Percentiles rank a stretch among this genome's conserved stretches.
Evolutionary conservation across 1,140 invertebrate genomes (phyloP).

Genomic region (Idris sp.): DNA sequence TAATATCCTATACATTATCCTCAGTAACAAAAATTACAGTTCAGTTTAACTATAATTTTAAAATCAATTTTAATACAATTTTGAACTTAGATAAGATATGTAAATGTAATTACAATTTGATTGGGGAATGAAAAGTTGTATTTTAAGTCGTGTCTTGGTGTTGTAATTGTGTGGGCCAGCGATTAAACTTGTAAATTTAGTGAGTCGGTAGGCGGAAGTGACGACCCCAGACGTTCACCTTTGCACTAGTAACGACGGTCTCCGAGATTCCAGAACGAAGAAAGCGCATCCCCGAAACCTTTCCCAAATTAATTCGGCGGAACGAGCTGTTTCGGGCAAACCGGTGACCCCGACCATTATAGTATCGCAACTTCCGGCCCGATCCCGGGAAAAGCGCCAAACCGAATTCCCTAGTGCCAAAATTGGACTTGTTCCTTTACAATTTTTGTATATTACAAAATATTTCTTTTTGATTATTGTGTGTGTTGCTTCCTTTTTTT

Average conservation of each 20-base stretch:
- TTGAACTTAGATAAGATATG: too few relatives aligned
- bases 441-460: too few relatives aligned
- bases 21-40: too few relatives aligned
- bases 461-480: too few relatives aligned
- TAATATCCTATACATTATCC: too few relatives aligned
- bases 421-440: too few relatives aligned
- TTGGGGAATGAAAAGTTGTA: conserved; percentile 48
- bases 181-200: conserved; percentile 79
- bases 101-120: conserved; percentile 49
- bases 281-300: conserved; percentile 73
- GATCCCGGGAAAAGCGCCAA: conserved; percentile 53
- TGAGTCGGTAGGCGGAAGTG: conserved; percentile 76
- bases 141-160: conserved; percentile 48
- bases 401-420: too few relatives aligned
- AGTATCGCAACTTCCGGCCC: conserved; percentile 68
- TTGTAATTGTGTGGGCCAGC: conserved; percentile 75
- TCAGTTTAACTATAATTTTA: too few relatives aligned
- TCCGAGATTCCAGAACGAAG: conserved; percentile 70
- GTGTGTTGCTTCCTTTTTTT: too few relatives aligned
- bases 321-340: conserved; percentile 59
- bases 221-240: conserved; percentile 77
- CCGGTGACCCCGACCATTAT: conserved; percentile 61
- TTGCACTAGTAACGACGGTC: conserved; percentile 72
- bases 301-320: conserved; percentile 68
- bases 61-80: too few relatives aligned